Base-by-base conservation (phyloP, 1,140 invertebrate species). In the Caenorhabditis brenneri region DNA sequence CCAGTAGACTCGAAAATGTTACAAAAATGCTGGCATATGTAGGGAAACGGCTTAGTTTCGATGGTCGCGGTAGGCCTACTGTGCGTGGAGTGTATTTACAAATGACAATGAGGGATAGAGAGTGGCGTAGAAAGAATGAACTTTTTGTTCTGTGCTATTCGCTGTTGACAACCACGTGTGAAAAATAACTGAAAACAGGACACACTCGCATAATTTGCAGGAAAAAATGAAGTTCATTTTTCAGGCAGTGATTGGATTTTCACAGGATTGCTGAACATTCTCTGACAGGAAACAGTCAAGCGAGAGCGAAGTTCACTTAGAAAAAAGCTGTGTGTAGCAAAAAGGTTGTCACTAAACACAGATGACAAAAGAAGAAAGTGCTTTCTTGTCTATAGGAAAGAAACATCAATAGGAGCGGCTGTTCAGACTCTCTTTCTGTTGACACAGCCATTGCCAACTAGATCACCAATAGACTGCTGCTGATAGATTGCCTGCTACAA, bases 401-500 rank as follows among this genome's bases (percentile, higher is more conserved):
- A 65, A 65, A 65, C 58, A 36, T 55, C 58, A 65, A 65, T 65
- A 19, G 29, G 49, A 51, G 39, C 39, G 49, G 49, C 49, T 58
- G 53, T 31, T 58, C 53, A 51, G 48, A 51, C 48, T 27, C n/a
- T n/a, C 27, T 55, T 27, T 55, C 22, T 55, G 27, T 55, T 55
- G 53, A 55, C 53, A 55, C 29, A 65, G 31, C n/a, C 58, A 65
- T 36, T 65, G 16, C 58, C 58, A 65, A 65, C 58, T 36, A 65
- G 58, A 65, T 36, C 58, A 65, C 19, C 15, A 65, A 16, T 19
- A 29, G 48, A 51, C 48, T 51, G 48, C 15, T 5, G 0, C 15
- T 4, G 48, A n/a, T 6, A 19, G 19, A n/a, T 10, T 15, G 48
- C 19, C 15, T 15, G 48, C 15, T 51, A 19, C 48, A 51, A n/a